These are phyloP conservation scores for Apomyelois bistriatella DNA, from an alignment of 2,888 invertebrate genomes.

Conservation along the genomic window DNA sequence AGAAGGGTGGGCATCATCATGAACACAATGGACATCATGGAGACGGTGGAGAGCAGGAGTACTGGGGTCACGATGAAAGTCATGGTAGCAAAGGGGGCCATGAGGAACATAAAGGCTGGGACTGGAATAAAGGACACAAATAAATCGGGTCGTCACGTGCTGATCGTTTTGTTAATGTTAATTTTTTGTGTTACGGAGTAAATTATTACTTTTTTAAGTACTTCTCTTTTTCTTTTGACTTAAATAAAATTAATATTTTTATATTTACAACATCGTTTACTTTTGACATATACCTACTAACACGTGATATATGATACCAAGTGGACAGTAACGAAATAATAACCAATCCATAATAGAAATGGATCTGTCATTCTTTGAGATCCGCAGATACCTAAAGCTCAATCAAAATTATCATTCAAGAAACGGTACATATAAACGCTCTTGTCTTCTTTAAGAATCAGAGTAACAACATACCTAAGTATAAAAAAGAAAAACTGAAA, in stretches of 20 bases:
- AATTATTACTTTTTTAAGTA: slow-evolving; percentile 26
- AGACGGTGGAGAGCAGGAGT: slow-evolving; percentile 86
- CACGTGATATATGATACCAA: too few relatives aligned
- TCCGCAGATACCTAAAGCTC: too few relatives aligned
- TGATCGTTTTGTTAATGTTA: slow-evolving; percentile 53
- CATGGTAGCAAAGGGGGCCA: slow-evolving; percentile 89
- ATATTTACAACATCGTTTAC: background rate
- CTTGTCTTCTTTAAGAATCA: too few relatives aligned
- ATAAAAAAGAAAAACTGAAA: too few relatives aligned
- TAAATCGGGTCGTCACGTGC: slow-evolving; percentile 24
- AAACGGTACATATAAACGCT: too few relatives aligned
- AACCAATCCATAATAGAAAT: too few relatives aligned
- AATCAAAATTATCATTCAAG: too few relatives aligned
- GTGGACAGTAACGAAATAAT: too few relatives aligned
- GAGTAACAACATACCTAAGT: too few relatives aligned
- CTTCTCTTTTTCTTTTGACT: background rate
- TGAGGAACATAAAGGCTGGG: slow-evolving; percentile 89
- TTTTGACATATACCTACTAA: too few relatives aligned
- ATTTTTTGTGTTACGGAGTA: slow-evolving; percentile 54
- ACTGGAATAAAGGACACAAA: slow-evolving; percentile 76
- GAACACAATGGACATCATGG: slow-evolving; percentile 89
- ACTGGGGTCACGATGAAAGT: slow-evolving; percentile 84
- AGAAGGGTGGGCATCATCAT: slow-evolving; percentile 88
- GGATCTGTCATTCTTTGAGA: too few relatives aligned
- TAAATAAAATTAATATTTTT: background rate